Base-by-base conservation (phyloP, 1,140 invertebrate genomes). In the Spodoptera frugiperda region DNA sequence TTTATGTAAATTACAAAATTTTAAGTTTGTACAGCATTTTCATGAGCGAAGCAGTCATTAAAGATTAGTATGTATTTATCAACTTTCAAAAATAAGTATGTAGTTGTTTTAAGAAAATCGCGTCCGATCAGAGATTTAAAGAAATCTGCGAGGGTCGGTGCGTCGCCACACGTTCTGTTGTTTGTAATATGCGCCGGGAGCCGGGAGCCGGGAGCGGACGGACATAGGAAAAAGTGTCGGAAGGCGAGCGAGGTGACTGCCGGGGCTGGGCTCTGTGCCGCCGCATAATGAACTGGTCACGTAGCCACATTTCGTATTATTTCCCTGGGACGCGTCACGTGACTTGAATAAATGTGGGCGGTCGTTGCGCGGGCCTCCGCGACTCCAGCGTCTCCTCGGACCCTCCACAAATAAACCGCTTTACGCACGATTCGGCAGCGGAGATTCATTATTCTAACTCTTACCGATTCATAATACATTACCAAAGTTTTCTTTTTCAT, bases 231-330 rank as follows among this genome's bases (percentile, higher is more conserved):
- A 79, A 78, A 76, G 81, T 82, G 82, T 57, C 61, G 73, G 67
- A 74, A 51, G 76, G 77, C 70, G 78, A 75, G 71, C 46, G 72
- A 83, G 81, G 82, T 85, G 87, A 88, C 88, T 88, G 83, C 83
- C 82, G 81, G 71, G 77, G 76, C 73, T 74, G 75, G 46, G 76
- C 83, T 84, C 80, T 89, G 84, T 80, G 86, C 80, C 85, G 85
- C 86, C 85, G 88, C 89, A 91, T 90, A 93, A 92, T 92, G 92
- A 93, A 89, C 92, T 86, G 89, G 92, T 94, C 93, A 94, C 93
- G 93, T 94, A 91, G 87, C 80, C 88, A 87, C 91, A 94, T 94
- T 94, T 93, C 91, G 91, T 93, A 94, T 94, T 93, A 94, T 94
- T 94, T 93, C 90, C 89, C 87, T 91, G 88, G 90, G 92, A 91